These are phyloP conservation scores for Stichodactyla helianthus DNA, from an alignment of 64 coral and sea anemone genomes.

Conservation along the genomic window DNA sequence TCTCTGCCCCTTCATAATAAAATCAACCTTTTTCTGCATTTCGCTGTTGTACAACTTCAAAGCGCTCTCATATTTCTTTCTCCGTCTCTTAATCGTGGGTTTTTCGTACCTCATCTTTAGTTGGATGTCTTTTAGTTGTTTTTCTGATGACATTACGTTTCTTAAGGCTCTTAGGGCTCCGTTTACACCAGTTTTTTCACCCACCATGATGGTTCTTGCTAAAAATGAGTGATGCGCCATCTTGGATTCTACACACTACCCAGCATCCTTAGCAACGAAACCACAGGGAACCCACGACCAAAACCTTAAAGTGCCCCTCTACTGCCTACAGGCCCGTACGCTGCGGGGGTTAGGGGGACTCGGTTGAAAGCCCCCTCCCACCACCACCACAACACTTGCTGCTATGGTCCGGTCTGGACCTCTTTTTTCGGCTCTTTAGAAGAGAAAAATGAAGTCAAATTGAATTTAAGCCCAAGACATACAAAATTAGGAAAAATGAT, in stretches of 20 bases:
- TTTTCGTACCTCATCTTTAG: conserved; percentile 89
- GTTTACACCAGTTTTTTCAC: conserved; percentile 50
- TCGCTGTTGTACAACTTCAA: conserved; percentile 85
- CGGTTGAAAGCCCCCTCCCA: too few species aligned
- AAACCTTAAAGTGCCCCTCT: not conserved
- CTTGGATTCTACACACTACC: conserved; percentile 41
- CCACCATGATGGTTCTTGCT: conserved; percentile 79
- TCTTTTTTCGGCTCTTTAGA: too few species aligned
- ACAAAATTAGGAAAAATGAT: too few species aligned
- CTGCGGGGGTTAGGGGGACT: not conserved
- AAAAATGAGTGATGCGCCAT: conserved; percentile 95
- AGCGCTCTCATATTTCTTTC: conserved; percentile 90
- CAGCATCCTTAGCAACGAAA: conserved; percentile 18
- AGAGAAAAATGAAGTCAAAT: too few species aligned
- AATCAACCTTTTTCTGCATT: conserved; percentile 89
- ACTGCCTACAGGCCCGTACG: too few species aligned
- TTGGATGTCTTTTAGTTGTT: conserved; percentile 76
- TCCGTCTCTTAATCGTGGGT: conserved; percentile 88
- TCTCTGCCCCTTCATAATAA: conserved; percentile 77
- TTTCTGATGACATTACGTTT: conserved; percentile 69
- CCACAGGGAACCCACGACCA: not conserved
- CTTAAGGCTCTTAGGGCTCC: conserved; percentile 57
- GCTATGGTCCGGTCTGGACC: too few species aligned
- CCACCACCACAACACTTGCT: too few species aligned
- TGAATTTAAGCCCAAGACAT: too few species aligned